Conservation (phyloP, 1,140 invertebrate species). For the Trichonephila clavipes region DNA sequence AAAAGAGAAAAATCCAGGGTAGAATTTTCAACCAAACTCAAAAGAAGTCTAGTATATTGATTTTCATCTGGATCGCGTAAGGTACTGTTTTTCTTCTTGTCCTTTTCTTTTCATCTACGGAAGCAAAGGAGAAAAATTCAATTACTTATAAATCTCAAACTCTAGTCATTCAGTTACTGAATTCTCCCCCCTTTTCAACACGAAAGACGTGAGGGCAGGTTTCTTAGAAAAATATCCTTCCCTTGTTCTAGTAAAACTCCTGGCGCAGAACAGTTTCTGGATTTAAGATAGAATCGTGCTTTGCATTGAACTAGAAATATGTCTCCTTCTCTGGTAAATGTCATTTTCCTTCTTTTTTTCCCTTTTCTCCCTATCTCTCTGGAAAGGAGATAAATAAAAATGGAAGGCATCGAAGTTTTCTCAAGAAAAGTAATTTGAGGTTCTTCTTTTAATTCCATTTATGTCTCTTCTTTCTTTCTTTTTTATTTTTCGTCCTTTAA, state of each 20-base stretch:
- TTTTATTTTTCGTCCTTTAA: background rate
- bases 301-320: conserved; percentile 18
- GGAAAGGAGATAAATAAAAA: background rate
- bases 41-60: background rate
- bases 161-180: conserved; percentile 16
- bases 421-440: conserved; percentile 16
- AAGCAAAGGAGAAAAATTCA: conserved; percentile 42
- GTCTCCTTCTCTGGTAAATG: background rate
- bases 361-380: background rate
- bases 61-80: background rate
- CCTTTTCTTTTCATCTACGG: conserved; percentile 4
- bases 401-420: background rate
- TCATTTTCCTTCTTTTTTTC: background rate
- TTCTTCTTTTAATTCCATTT: conserved; percentile 25
- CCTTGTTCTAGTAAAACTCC: conserved; percentile 1
- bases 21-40: background rate
- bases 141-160: conserved; percentile 33
- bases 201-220: background rate
- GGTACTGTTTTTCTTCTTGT: conserved; percentile 28
- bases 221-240: conserved; percentile 2
- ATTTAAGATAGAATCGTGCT: conserved; percentile 34
- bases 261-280: background rate
- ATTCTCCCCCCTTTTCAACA: conserved; percentile 21
- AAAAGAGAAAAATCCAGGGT: background rate
- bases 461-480: background rate